Evolutionary conservation across 92 coral and sea anemone species (phyloP).

Genomic region (Heliopora coerulea): DNA sequence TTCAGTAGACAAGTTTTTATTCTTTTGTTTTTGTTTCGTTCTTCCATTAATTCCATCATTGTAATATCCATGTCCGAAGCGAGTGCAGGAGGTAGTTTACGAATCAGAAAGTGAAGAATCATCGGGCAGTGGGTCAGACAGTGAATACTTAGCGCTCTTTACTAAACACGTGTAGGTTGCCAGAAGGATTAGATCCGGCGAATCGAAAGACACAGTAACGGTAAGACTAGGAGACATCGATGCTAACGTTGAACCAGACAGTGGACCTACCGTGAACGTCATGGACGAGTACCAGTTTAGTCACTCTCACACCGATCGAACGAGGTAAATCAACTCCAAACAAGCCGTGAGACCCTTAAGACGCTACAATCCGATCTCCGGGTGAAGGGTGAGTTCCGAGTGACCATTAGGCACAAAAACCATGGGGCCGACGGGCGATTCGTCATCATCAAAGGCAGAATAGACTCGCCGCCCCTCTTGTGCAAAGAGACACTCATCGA

Average conservation of each 20-base stretch:
- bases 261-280: constrained; percentile 61
- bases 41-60: no score
- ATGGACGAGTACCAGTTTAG: constrained; percentile 59
- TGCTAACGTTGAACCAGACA: constrained; percentile 62
- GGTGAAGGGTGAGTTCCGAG: constrained; percentile 45
- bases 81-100: no score
- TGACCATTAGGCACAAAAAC: constrained; percentile 42
- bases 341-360: constrained; percentile 40
- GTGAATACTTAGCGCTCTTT: no score
- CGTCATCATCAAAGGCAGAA: constrained; percentile 49
- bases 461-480: constrained; percentile 57
- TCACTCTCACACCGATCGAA: constrained; percentile 37
- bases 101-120: no score
- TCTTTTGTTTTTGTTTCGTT: no score
- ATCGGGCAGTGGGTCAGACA: no score
- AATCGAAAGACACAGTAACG: constrained; percentile 43
- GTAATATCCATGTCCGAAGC: no score
- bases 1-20: no score
- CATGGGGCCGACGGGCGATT: constrained; percentile 39
- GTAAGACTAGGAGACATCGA: constrained; percentile 46
- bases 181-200: constrained; percentile 50
- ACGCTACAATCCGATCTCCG: constrained; percentile 45
- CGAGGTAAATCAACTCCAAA: constrained; percentile 4
- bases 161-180: no score
- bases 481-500: constrained; percentile 50